Percentiles rank a stretch among this genome's conserved stretches.
phyloP scores from a whole-genome alignment of 2,888 invertebrate species.

The Serrognathus titanus region DNA sequence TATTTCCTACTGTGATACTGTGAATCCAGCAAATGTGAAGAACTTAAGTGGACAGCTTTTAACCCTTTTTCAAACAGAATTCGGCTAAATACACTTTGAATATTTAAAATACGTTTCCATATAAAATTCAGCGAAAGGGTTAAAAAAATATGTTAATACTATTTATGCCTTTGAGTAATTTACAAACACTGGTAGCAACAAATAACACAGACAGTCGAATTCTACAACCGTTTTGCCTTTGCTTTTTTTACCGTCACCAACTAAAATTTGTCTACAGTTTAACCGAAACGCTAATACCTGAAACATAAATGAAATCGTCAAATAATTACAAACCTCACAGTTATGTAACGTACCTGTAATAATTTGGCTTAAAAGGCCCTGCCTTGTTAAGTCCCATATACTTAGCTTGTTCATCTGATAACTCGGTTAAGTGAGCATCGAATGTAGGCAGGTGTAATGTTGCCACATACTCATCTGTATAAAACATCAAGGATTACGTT shows the following conservation, averaged over 20 bases:
- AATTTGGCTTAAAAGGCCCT: conserved; percentile 98
- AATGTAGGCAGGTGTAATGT: conserved; percentile 95
- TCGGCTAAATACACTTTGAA: too few relatives aligned
- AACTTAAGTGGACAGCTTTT: too few relatives aligned
- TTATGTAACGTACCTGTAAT: conserved; percentile 72
- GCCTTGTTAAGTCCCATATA: conserved; percentile 97
- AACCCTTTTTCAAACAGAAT: too few relatives aligned
- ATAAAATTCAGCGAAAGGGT: too few relatives aligned
- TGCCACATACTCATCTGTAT: conserved; percentile 96
- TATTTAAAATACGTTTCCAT: too few relatives aligned
- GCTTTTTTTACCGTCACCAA: conserved; percentile 12
- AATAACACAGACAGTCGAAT: conserved; percentile 11
- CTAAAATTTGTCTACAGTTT: conserved; percentile 6
- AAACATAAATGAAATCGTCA: not conserved
- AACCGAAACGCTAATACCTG: conserved; percentile 13
- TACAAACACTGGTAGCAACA: conserved; percentile 15
- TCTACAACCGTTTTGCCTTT: conserved; percentile 14
- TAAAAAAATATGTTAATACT: too few relatives aligned
- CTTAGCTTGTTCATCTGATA: conserved; percentile 95
- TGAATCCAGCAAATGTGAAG: too few relatives aligned
- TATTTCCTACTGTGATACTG: too few relatives aligned
- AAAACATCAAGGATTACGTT: conserved; percentile 24
- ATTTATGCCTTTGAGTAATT: not conserved
- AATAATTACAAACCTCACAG: not conserved
- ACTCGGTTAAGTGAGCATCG: conserved; percentile 94